Base-by-base conservation (phyloP, 35 echinoderm and acorn worm species). In the Holothuria glaberrima region DNA sequence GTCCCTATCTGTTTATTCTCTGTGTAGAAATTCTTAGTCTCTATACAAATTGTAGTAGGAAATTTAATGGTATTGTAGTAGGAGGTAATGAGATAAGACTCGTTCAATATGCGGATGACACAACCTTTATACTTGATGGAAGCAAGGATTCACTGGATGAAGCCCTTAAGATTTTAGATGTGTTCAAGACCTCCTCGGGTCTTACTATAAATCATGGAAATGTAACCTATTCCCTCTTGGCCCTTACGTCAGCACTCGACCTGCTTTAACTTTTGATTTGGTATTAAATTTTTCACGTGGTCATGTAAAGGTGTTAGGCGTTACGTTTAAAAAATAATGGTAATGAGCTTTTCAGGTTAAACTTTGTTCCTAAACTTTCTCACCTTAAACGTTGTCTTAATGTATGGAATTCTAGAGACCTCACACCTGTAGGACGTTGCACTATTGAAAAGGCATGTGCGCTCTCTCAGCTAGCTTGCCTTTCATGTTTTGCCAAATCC, bases 181-280 rank as follows among this genome's bases (percentile, higher is more conserved):
- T 68, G 6, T 69, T 83, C 48, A 28, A 83, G 26, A 28, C 58
- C 22, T 56, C 79, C 48, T 82, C 79, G 17, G 50, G 79, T 50
- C 21, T 82, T 50, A 20, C 24, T 58, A 25, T 82, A 25, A 82
- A 82, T 58, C 27, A 48, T 82, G 58, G 46, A 82, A 82, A 57
- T 75, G 71, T 75, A 75, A 75, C 33, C 38, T 75, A 2, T 75
- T 44, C 32, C 71, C 71, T 16, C 71, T 75, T 10, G 32, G 33
- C 71, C 71, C 71, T 6, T 75, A 32, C 16, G 20, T 75, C 33
- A 31, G 20, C 20, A 31, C 30, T 38, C 71, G 38, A 75, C 71
- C 71, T 44, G 26, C 32, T 35, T 75, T 75, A 30, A 35, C 38
- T 34, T 6, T 20, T 38, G 38, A 20, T 36, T 35, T 4, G 27